These are phyloP conservation scores for Rhynchonema sp. DNA, from an alignment of 2,888 invertebrate genomes.

Conservation along the genomic window DNA sequence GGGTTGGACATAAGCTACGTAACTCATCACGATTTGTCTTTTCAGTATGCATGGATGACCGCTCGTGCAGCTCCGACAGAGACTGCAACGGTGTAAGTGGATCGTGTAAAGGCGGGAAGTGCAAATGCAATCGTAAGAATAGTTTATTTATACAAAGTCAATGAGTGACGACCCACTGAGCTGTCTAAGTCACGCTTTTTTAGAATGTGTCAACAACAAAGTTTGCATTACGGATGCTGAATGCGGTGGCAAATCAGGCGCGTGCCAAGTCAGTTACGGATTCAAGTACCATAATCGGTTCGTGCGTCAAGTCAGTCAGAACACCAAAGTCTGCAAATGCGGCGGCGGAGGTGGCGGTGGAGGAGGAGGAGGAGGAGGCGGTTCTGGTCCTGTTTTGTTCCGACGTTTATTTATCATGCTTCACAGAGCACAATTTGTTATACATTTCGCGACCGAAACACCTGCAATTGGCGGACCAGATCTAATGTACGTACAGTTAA, in stretches of 20 bases:
- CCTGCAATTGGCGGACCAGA: no score
- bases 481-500: no score
- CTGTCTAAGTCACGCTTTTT: no score
- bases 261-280: neutral
- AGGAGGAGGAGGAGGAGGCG: no score
- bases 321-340: neutral
- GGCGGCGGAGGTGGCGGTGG: neutral
- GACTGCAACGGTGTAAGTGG: neutral
- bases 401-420: neutral
- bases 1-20: no score
- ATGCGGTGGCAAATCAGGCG: neutral
- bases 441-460: no score
- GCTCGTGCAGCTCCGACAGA: neutral
- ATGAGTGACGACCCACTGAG: no score
- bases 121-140: no score
- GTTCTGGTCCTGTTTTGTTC: no score
- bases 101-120: neutral
- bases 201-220: neutral
- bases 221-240: neutral
- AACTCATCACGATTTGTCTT: no score
- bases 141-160: no score
- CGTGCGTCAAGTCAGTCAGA: neutral
- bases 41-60: neutral
- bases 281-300: neutral
- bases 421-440: no score